Conservation (phyloP, 2,113 vertebrate genomes). For the Ardeotis arabs region DNA sequence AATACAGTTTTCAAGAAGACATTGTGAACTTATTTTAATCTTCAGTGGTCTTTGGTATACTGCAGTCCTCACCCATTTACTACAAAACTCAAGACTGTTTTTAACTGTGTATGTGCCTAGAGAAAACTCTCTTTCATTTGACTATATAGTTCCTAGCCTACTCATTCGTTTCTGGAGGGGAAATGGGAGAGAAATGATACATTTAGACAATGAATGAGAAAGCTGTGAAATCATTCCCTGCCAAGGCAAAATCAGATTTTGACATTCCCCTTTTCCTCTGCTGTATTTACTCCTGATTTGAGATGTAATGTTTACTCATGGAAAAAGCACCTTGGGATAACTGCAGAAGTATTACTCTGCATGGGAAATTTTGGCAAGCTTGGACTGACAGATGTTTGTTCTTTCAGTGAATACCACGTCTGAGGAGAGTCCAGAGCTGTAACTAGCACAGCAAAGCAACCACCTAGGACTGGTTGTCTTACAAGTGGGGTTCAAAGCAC, state of each 20-base stretch:
- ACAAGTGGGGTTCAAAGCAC: neutral
- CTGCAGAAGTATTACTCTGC: neutral
- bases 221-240: constrained; percentile 24
- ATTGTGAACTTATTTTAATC: neutral
- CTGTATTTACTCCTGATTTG: neutral
- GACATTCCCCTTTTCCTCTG: neutral
- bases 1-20: neutral
- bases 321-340: neutral
- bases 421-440: neutral
- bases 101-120: neutral
- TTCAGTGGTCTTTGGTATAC: neutral
- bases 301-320: neutral
- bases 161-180: neutral
- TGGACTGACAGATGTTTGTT: neutral
- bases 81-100: neutral
- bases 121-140: neutral
- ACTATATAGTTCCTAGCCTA: neutral
- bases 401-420: neutral
- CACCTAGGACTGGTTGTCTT: neutral
- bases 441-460: neutral
- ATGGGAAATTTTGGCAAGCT: neutral
- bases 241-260: constrained; percentile 11
- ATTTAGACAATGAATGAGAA: constrained; percentile 18
- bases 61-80: neutral
- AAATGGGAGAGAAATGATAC: neutral